Evolutionary conservation across 2,797 vertebrate species (phyloP), one percentile per base, ranked within the genome.

Genomic region (Gobionotothen gibberifrons): DNA sequence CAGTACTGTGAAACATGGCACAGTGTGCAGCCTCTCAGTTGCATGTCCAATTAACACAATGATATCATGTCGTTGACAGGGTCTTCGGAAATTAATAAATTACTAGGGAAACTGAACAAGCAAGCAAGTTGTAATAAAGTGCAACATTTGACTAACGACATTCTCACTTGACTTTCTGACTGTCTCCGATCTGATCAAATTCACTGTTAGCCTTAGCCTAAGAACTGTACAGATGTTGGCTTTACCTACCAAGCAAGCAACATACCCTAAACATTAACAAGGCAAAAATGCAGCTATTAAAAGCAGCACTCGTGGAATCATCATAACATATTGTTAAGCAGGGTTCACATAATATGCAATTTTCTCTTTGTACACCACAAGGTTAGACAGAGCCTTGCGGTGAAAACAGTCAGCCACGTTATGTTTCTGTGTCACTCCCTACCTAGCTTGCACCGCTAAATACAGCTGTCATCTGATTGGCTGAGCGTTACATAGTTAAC

Each of bases 21-120:
- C 48, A 47, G n/a, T 46, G 40, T 62, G 56, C 60, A 42, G 66
- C 69, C 75, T 82, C 73, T 66, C 52, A 79, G 73, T 52, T 71
- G 40, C 66, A 42, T 54, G 73, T 76, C 82, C 69, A 85, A 83
- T 83, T 87, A 87, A 74, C 69, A 72, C 63, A 72, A 82, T 85
- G 71, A 85, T 72, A 71, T 83, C 75, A 72, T 64, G 56, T 21
- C 22, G 76, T 46, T 83, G 81, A 75, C 76, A 79, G 40, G 56
- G 66, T 66, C 51, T 39, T 48, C 21, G 65, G 49, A 69, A 49
- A 78, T 54, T 9, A 64, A 76, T 56, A 63, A 32, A 36, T 73
- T 43, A 69, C 21, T 59, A 17, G n/a, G 21, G 47, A 22, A 72
- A 51, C 4, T 15, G 52, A 48, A 55, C 43, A 32, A 65, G 54